Evolutionary conservation across 2,797 vertebrate genomes (phyloP).

Genomic region (Percopsis omiscomaycus): DNA sequence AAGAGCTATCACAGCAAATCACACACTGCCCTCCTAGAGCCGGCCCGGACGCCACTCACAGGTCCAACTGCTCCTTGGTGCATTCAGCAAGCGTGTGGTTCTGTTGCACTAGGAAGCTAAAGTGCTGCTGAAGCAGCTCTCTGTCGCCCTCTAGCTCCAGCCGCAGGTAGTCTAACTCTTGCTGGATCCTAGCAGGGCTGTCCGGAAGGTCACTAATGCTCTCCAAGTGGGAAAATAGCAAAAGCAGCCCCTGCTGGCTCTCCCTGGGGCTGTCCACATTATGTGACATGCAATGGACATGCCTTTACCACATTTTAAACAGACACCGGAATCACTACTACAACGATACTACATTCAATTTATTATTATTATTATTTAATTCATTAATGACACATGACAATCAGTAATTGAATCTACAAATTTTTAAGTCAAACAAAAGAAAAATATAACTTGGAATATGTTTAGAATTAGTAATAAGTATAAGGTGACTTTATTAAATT

Average conservation of each 20-base stretch:
- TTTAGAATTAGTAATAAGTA: no score
- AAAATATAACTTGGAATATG: no score
- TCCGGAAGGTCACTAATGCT: slow-evolving; percentile 35
- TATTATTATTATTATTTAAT: no score
- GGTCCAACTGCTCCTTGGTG: slow-evolving; percentile 74
- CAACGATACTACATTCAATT: no score
- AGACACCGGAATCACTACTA: no score
- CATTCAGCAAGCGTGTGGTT: slow-evolving; percentile 74
- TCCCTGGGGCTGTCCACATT: slow-evolving; percentile 45
- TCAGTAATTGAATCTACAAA: no score
- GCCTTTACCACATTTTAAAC: no score
- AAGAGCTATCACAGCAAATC: slow-evolving; percentile 53
- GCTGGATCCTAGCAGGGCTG: slow-evolving; percentile 62
- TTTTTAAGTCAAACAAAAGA: no score
- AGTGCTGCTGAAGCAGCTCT: slow-evolving; percentile 72
- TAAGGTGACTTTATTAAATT: no score
- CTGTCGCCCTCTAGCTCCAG: slow-evolving; percentile 76
- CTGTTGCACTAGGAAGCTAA: slow-evolving; percentile 71
- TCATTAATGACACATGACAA: no score
- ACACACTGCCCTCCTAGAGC: slow-evolving; percentile 45
- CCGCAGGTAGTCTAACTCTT: slow-evolving; percentile 74
- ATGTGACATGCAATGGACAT: slow-evolving; percentile 9
- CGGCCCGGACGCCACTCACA: slow-evolving; percentile 71
- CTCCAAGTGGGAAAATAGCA: slow-evolving; percentile 25
- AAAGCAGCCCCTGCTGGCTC: slow-evolving; percentile 39